A percentile compares a stretch with the other conserved stretches of the same genome.
Evolutionary conservation across 1,140 invertebrate genomes (phyloP).

Genomic region (Drosophila sulfurigaster): DNA sequence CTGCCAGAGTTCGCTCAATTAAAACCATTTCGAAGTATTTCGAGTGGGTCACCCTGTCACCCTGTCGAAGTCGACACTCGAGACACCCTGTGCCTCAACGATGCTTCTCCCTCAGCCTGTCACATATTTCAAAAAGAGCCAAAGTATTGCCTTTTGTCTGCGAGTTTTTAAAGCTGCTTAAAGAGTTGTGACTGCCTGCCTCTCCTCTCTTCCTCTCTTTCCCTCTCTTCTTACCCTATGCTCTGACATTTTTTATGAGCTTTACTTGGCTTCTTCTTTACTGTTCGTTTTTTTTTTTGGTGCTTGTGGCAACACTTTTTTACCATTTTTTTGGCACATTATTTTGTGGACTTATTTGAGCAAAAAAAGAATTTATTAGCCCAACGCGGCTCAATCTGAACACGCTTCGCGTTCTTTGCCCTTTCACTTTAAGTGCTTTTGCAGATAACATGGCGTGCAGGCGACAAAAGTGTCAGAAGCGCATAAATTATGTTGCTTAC

Average conservation of each 20-base stretch:
- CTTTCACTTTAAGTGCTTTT: slow-evolving; percentile 12
- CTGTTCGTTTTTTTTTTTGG: too few species aligned
- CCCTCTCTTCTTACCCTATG: slow-evolving; percentile 15
- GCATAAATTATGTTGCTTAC: neutral
- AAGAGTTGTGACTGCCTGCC: slow-evolving; percentile 27
- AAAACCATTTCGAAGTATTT: slow-evolving; percentile 19
- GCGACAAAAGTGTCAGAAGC: slow-evolving; percentile 10
- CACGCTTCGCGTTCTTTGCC: neutral
- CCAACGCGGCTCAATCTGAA: slow-evolving; percentile 30
- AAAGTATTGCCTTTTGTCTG: slow-evolving; percentile 39
- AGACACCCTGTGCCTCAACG: too few species aligned
- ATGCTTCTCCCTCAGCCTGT: neutral
- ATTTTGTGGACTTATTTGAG: slow-evolving; percentile 25
- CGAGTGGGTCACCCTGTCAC: too few species aligned
- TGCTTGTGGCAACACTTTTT: slow-evolving; percentile 1
- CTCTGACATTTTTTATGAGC: slow-evolving; percentile 64
- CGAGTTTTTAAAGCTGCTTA: slow-evolving; percentile 59
- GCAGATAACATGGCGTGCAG: slow-evolving; percentile 14
- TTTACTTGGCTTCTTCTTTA: slow-evolving; percentile 27
- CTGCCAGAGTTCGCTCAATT: slow-evolving; percentile 29
- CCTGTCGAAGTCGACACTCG: too few species aligned
- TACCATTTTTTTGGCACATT: slow-evolving; percentile 6
- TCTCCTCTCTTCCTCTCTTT: neutral
- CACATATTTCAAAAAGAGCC: slow-evolving; percentile 40
- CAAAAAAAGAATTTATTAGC: slow-evolving; percentile 30